A percentile compares a stretch with the other conserved stretches of the same genome.
Evolutionary conservation across 1,140 invertebrate genomes (phyloP).

Genomic region (Diuraphis noxia): DNA sequence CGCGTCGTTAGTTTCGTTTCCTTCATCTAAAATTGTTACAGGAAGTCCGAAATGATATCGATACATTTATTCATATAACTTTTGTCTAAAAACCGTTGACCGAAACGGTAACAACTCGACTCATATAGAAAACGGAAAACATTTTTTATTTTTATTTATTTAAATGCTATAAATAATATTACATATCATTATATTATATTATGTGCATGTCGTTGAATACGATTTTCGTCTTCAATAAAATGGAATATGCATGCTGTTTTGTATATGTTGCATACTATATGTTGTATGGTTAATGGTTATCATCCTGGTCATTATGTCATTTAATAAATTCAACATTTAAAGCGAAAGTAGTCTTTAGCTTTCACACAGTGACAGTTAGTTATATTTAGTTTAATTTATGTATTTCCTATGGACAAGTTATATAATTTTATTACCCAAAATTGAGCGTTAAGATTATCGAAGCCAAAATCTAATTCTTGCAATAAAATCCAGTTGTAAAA

Average conservation of each 20-base stretch:
- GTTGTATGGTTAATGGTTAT: neutral
- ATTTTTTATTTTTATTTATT: neutral
- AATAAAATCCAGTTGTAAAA: neutral
- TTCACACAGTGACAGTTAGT: conserved; percentile 5
- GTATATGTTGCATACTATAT: too few relatives aligned
- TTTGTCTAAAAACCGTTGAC: conserved; percentile 19
- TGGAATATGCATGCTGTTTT: neutral
- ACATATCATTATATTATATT: conserved; percentile 19
- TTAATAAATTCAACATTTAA: conserved; percentile 17
- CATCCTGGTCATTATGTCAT: conserved; percentile 19
- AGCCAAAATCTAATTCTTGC: neutral
- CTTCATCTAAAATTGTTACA: neutral
- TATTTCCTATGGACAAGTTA: neutral
- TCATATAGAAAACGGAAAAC: neutral
- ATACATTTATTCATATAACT: conserved; percentile 14
- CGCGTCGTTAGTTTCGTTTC: neutral
- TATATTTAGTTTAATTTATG: neutral
- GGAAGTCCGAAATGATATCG: conserved; percentile 6
- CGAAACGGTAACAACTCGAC: neutral
- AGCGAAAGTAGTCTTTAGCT: conserved; percentile 38
- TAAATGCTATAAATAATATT: conserved; percentile 14
- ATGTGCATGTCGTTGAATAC: neutral
- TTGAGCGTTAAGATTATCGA: neutral
- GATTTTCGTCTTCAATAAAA: neutral
- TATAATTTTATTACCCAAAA: neutral